Base-by-base conservation (phyloP, 2,888 invertebrate genomes). In the Bugula neritina region DNA sequence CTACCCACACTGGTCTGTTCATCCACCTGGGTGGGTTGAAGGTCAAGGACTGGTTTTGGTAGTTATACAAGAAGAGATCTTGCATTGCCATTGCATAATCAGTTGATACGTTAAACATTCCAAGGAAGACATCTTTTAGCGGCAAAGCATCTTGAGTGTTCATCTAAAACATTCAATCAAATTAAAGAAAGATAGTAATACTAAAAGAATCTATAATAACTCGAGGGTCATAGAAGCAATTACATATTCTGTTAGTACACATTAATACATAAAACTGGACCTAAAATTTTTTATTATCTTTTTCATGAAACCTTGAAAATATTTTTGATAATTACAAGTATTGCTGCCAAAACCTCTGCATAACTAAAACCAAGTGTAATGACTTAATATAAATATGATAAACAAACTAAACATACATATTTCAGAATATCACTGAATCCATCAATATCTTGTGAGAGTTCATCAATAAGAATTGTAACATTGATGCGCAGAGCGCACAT, bases 401-500 rank as follows among this genome's bases (percentile, higher is more conserved):
- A 43, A 43, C 17, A 5, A 43, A 43, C 43, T 10, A 43, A 43
- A 43, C 43, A 43, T 43, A 43, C 43, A 43, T 43, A 43, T 43
- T 74, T 29, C 23, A 75, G 23, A 27, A 78, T 71, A 3, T 77
- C 76, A 21, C 72, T 72, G 25, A 79, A 73, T 0, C 79, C 79
- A 69, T 75, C 72, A 52, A 77, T 70, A 71, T 77, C 75, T 3
- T 73, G 35, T 2, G 69, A 52, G 0, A 80, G 71, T 63, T 80
- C 76, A 23, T 76, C 71, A 10, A 76, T 23, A 10, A 79, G 73
- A 35, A 74, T 72, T 2, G 75, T 75, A 25, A 72, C 43, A 69
- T 79, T 76, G 31, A 79, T 54, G 17, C 35, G 54, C 25, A 55
- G 23, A 27, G 31, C 21, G 29, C 71, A 71, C 54, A 71, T 54